Evolutionary conservation across 2,888 invertebrate species (phyloP).

Genomic region (Epicampocera succincta): DNA sequence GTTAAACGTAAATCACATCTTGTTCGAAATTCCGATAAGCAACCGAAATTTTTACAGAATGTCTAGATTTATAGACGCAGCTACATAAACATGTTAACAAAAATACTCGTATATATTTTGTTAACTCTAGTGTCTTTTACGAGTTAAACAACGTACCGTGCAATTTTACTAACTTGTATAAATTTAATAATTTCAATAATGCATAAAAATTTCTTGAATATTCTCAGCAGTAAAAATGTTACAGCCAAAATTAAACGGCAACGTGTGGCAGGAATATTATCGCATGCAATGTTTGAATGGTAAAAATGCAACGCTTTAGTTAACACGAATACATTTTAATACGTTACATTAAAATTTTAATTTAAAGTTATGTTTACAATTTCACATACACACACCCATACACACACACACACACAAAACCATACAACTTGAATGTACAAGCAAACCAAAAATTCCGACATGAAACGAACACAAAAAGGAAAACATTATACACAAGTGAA

Average conservation of each 20-base stretch:
- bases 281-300: conserved; percentile 16
- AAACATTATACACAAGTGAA: conserved; percentile 53
- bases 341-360: conserved; percentile 68
- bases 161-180: conserved; percentile 41
- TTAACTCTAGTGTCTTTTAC: too few species aligned
- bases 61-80: too few species aligned
- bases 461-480: not conserved
- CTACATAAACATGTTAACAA: too few species aligned
- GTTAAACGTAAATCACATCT: too few species aligned
- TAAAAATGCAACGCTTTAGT: conserved; percentile 47
- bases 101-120: too few species aligned
- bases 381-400: not conserved
- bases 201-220: conserved; percentile 35
- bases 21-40: too few species aligned
- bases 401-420: not conserved
- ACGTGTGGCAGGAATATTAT: conserved; percentile 49
- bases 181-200: conserved; percentile 65
- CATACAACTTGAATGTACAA: conserved; percentile 11
- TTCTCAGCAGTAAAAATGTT: conserved; percentile 26
- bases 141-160: too few species aligned
- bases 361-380: conserved; percentile 66
- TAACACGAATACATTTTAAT: conserved; percentile 67
- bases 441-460: conserved; percentile 54
- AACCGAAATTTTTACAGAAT: too few species aligned
- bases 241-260: conserved; percentile 41